phyloP scores from a whole-genome alignment of 2,113 vertebrate genomes.

The Aepyceros melampus region DNA sequence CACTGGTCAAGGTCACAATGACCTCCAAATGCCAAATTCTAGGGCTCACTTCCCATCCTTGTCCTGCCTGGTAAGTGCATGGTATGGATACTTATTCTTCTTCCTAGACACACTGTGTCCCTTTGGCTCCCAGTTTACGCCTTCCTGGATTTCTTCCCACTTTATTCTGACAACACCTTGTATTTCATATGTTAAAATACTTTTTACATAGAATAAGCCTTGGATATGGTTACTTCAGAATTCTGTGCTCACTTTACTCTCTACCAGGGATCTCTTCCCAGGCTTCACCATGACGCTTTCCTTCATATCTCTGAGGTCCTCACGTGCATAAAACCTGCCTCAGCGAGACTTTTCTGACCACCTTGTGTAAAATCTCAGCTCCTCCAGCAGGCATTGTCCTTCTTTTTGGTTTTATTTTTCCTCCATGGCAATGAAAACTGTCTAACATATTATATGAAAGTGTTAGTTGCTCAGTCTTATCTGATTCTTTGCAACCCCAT shows the following conservation, averaged over 20 bases:
- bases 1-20: neutral
- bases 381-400: fast-evolving
- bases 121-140: neutral
- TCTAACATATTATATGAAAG: neutral
- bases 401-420: neutral
- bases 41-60: neutral
- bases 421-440: neutral
- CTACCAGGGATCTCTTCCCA: neutral
- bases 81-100: fast-evolving
- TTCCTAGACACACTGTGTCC: neutral
- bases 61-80: fast-evolving
- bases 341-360: neutral
- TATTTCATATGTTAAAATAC: neutral
- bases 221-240: neutral
- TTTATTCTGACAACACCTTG: neutral
- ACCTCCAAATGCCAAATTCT: neutral
- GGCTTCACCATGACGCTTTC: neutral
- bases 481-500: neutral
- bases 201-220: neutral
- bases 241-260: neutral
- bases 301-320: too few species aligned
- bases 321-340: neutral
- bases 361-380: neutral
- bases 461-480: neutral
- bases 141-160: neutral